phyloP scores from a whole-genome alignment of 2,113 vertebrate species.

The Chauna torquata region DNA sequence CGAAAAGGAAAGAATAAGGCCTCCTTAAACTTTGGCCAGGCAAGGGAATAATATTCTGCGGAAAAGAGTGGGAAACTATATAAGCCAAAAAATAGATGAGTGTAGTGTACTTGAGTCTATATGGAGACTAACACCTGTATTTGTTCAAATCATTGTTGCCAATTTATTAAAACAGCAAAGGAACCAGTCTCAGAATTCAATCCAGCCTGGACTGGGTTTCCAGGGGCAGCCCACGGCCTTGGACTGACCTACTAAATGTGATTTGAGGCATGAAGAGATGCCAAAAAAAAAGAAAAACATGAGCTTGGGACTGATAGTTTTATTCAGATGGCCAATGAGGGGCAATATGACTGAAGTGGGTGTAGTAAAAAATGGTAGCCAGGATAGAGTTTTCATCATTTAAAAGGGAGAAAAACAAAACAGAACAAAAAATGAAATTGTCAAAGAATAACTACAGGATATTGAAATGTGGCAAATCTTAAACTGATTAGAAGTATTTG shows the following conservation, averaged over 20 bases:
- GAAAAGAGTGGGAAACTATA: background rate
- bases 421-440: background rate
- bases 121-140: background rate
- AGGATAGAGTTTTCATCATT: background rate
- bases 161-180: background rate
- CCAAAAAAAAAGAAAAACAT: background rate
- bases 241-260: background rate
- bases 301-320: background rate
- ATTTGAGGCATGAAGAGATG: background rate
- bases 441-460: background rate
- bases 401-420: background rate
- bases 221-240: background rate
- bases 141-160: background rate
- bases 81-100: background rate
- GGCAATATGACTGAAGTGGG: background rate
- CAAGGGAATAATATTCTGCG: background rate
- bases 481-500: background rate
- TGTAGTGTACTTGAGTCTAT: rapidly evolving
- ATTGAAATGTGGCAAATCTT: background rate
- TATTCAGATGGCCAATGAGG: background rate
- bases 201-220: background rate
- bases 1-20: background rate
- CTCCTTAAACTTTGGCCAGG: background rate
- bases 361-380: background rate
- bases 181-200: background rate